phyloP scores from a whole-genome alignment of 2,888 invertebrate genomes.

The Adelognathus sp. region DNA sequence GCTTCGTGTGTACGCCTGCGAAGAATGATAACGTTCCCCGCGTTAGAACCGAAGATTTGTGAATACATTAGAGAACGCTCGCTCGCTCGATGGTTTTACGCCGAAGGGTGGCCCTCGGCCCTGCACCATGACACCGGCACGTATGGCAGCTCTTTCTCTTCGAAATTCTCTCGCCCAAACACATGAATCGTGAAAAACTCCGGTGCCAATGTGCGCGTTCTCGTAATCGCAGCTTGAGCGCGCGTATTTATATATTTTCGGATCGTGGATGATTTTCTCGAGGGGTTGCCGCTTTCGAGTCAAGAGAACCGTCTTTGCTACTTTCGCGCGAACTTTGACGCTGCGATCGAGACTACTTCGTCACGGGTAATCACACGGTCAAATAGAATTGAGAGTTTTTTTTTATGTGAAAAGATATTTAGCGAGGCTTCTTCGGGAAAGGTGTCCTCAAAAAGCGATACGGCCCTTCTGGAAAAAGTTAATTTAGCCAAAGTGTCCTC shows the following conservation, averaged over 20 bases:
- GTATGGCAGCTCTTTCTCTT: slow-evolving; percentile 59
- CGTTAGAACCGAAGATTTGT: slow-evolving; percentile 79
- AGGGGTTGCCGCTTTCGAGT: slow-evolving; percentile 10
- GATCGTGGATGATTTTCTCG: slow-evolving; percentile 62
- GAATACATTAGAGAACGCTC: slow-evolving; percentile 78
- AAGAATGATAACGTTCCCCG: slow-evolving; percentile 76
- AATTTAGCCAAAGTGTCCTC: no score
- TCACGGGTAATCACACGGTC: slow-evolving; percentile 56
- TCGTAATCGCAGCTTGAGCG: slow-evolving; percentile 13
- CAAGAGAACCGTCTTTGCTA: slow-evolving; percentile 8
- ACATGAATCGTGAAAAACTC: slow-evolving; percentile 62
- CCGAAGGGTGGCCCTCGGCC: slow-evolving; percentile 57
- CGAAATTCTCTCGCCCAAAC: slow-evolving; percentile 8
- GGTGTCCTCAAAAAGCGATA: no score
- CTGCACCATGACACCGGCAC: slow-evolving; percentile 50
- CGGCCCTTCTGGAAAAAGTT: no score
- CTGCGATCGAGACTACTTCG: slow-evolving; percentile 41
- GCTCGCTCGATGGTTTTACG: slow-evolving; percentile 29
- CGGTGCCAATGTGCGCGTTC: slow-evolving; percentile 57
- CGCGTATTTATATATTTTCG: slow-evolving; percentile 74
- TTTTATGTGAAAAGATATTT: no score
- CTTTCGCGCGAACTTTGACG: slow-evolving; percentile 57
- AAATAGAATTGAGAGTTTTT: not conserved
- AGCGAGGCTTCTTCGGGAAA: no score
- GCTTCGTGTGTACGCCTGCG: slow-evolving; percentile 67